These are phyloP conservation scores for Apocheima hispidaria DNA, from an alignment of 2,888 invertebrate species.

Conservation along the genomic window DNA sequence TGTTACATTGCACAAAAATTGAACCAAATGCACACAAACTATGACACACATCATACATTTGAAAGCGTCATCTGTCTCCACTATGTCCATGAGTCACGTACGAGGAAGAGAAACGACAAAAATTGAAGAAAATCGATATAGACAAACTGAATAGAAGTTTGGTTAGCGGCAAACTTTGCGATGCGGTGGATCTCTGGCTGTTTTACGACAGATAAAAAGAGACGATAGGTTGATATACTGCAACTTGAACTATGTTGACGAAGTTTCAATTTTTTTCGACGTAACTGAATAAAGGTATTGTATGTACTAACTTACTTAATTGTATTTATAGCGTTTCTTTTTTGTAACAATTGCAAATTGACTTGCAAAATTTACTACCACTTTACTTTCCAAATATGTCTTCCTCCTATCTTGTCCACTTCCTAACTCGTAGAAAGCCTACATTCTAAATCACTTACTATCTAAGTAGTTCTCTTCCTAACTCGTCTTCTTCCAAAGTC, in stretches of 20 bases:
- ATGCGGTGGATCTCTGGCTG: constrained; percentile 4
- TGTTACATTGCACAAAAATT: not conserved
- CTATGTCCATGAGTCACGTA: not conserved
- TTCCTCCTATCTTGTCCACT: no score
- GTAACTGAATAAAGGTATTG: not conserved
- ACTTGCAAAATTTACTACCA: no score
- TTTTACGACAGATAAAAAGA: constrained; percentile 14
- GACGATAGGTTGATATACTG: not conserved
- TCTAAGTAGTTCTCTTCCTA: no score
- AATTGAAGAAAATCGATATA: constrained; percentile 25
- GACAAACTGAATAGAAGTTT: constrained; percentile 18
- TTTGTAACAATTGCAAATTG: no score
- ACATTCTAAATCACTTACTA: no score
- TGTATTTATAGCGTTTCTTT: no score
- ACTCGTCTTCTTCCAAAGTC: no score
- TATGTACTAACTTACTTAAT: no score
- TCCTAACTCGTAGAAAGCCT: no score
- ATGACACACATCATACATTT: not conserved
- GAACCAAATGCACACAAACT: not conserved
- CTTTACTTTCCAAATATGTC: no score
- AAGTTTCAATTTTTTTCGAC: not conserved
- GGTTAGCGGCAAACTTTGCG: constrained; percentile 11
- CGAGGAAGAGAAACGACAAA: constrained; percentile 25
- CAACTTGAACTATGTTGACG: not conserved
- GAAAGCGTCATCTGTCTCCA: not conserved